A percentile compares a stretch with the other conserved stretches of the same genome.
These are phyloP conservation scores for Delichon dasypus DNA, from an alignment of 2,797 vertebrate species.

Conservation along the genomic window DNA sequence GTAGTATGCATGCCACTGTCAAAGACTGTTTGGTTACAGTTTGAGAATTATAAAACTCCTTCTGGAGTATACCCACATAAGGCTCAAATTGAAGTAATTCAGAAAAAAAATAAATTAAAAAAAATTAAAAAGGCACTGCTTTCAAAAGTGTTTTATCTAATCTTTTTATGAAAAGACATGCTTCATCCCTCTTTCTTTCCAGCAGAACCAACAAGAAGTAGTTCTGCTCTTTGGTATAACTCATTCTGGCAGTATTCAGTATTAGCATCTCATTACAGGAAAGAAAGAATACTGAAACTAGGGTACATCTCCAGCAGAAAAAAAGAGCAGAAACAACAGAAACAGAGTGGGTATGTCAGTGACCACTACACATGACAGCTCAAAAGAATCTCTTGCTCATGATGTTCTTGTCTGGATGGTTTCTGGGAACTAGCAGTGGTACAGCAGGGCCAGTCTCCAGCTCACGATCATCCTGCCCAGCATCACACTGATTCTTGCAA, in stretches of 20 bases:
- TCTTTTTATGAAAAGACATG: background rate
- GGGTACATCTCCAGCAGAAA: background rate
- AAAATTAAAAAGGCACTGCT: background rate
- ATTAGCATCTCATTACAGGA: background rate
- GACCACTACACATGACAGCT: background rate
- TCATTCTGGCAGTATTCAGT: background rate
- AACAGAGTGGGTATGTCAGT: background rate
- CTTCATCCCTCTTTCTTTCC: background rate
- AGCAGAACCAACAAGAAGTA: background rate
- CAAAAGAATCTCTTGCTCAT: background rate
- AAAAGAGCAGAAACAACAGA: background rate
- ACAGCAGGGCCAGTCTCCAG: background rate
- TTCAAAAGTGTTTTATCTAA: background rate
- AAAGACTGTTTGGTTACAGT: background rate
- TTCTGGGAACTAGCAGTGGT: background rate
- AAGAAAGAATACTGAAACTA: background rate
- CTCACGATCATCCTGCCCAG: background rate
- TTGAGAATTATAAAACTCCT: background rate
- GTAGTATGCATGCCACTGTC: background rate
- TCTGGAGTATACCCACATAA: background rate
- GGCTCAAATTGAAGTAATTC: background rate
- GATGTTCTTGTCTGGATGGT: background rate
- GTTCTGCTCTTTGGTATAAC: background rate
- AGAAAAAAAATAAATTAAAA: background rate
- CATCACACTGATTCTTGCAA: background rate